These are phyloP conservation scores for Atrina japonica DNA, from an alignment of 2,888 invertebrate genomes.

Conservation along the genomic window DNA sequence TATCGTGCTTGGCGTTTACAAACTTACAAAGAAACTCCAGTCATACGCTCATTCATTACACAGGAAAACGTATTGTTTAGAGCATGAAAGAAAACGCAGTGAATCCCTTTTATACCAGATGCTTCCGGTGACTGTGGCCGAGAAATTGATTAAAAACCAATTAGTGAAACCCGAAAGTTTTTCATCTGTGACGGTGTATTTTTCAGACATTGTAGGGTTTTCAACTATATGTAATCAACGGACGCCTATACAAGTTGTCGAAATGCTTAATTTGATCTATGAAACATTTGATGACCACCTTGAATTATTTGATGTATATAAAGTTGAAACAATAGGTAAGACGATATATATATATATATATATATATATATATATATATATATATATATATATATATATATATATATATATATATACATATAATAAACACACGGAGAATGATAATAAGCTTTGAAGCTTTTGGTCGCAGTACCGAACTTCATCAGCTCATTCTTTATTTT, in stretches of 20 bases:
- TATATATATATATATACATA: no score
- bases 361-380: no score
- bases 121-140: conserved; percentile 51
- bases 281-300: conserved; percentile 55
- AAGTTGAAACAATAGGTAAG: conserved; percentile 65
- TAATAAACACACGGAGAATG: no score
- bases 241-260: conserved; percentile 40
- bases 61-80: not conserved
- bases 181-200: conserved; percentile 56
- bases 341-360: no score
- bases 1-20: not conserved
- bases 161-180: conserved; percentile 49
- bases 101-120: conserved; percentile 48
- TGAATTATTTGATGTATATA: conserved; percentile 58
- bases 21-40: conserved; percentile 10
- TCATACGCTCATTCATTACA: not conserved
- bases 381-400: no score
- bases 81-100: conserved; percentile 9
- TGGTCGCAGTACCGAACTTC: no score
- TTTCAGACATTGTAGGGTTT: conserved; percentile 54
- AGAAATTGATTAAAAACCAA: conserved; percentile 43
- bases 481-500: no score
- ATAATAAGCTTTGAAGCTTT: no score
- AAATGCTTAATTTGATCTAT: conserved; percentile 59
- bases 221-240: conserved; percentile 34